Evolutionary conservation across 2,888 invertebrate genomes (phyloP).

Genomic region (Tenthredo livida): DNA sequence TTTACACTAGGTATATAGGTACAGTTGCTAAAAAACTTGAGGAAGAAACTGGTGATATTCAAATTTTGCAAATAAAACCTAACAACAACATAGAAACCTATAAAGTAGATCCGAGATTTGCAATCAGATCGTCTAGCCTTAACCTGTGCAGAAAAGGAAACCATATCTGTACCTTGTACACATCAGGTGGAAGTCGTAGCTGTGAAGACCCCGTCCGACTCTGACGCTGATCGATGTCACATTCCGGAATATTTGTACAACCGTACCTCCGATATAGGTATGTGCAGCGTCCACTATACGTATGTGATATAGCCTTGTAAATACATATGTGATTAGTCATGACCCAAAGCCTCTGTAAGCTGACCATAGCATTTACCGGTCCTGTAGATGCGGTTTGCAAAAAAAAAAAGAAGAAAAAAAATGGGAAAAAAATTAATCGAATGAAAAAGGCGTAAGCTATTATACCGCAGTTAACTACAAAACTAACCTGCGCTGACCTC

Average conservation of each 20-base stretch:
- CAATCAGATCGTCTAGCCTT: constrained; percentile 19
- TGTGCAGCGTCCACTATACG: not conserved
- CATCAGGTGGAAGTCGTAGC: constrained; percentile 47
- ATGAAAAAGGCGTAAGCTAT: constrained; percentile 13
- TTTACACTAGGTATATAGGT: no score
- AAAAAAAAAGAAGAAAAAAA: not conserved
- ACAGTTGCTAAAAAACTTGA: no score
- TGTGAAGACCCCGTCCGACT: constrained; percentile 32
- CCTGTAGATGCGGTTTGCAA: constrained; percentile 19
- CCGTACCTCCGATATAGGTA: not conserved
- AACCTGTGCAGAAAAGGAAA: constrained; percentile 11
- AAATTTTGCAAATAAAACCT: not conserved
- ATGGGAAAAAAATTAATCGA: not conserved
- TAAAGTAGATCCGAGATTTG: constrained; percentile 18
- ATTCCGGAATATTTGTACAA: constrained; percentile 35
- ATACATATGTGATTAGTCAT: constrained; percentile 35
- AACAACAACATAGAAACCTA: not conserved
- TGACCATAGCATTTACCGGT: constrained; percentile 33
- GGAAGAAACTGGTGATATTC: no score
- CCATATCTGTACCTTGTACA: constrained; percentile 38
- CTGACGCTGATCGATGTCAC: constrained; percentile 46
- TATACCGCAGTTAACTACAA: constrained; percentile 1
- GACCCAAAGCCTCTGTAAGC: constrained; percentile 35
- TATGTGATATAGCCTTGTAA: constrained; percentile 2
- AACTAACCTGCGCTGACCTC: not conserved